phyloP scores from a whole-genome alignment of 2,113 vertebrate genomes.

The Cranoglanis bouderius region DNA sequence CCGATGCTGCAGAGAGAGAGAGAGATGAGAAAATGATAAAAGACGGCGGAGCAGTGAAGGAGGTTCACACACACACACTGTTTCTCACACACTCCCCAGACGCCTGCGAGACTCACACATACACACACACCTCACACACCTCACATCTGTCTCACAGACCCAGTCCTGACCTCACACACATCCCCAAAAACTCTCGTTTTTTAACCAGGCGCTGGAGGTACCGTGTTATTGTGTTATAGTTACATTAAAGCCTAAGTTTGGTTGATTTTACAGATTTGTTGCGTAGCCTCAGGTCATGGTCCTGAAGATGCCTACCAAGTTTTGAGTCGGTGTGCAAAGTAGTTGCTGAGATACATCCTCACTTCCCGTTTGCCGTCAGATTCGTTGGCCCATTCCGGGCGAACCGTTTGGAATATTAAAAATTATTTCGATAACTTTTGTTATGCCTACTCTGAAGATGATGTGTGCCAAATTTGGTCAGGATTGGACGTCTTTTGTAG shows the following conservation, averaged over 20 bases:
- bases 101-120: conserved; percentile 34
- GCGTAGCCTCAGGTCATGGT: too few species aligned
- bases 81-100: conserved; percentile 64
- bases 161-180: conserved; percentile 68
- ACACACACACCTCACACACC: conserved; percentile 57
- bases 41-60: conserved; percentile 62
- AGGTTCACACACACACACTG: conserved; percentile 54
- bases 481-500: too few species aligned
- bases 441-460: too few species aligned
- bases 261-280: neutral
- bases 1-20: conserved; percentile 69
- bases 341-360: too few species aligned
- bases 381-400: too few species aligned
- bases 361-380: too few species aligned
- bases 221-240: neutral
- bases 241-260: neutral
- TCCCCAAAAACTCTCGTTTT: conserved; percentile 54
- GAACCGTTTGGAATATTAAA: too few species aligned
- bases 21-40: conserved; percentile 65
- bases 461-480: too few species aligned
- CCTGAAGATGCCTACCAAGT: too few species aligned
- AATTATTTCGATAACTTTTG: too few species aligned
- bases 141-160: conserved; percentile 78
- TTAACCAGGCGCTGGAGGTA: neutral
- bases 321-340: too few species aligned